These are phyloP conservation scores for Apostichopus japonicus DNA, from an alignment of 35 echinoderm and acorn worm genomes.

Conservation along the genomic window DNA sequence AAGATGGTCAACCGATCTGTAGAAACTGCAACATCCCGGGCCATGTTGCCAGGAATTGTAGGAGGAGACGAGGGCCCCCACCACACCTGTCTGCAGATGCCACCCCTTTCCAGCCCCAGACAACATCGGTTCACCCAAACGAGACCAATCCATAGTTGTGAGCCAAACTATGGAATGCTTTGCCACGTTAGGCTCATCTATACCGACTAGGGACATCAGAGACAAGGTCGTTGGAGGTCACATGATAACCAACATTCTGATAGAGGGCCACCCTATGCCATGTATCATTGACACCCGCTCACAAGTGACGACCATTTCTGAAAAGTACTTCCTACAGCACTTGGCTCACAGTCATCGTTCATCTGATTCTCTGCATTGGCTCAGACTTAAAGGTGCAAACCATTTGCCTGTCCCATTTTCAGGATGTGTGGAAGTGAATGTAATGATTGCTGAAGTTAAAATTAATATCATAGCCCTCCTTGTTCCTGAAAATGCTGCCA, in stretches of 20 bases:
- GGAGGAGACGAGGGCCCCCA: neutral
- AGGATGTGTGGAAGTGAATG: too few species aligned
- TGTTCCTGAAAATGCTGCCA: too few species aligned
- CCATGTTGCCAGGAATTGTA: constrained; percentile 12
- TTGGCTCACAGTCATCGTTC: neutral
- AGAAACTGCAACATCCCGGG: constrained; percentile 21
- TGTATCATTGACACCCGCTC: constrained; percentile 37
- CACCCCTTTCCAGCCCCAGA: neutral
- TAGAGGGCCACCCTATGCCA: neutral
- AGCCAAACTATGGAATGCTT: too few species aligned
- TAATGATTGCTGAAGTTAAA: too few species aligned
- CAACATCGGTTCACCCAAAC: neutral
- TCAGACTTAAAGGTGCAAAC: constrained; percentile 14
- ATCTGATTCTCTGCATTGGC: neutral
- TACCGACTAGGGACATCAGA: too few species aligned
- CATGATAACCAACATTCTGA: neutral
- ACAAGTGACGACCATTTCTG: constrained; percentile 28
- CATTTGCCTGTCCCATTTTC: too few species aligned
- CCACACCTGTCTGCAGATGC: neutral
- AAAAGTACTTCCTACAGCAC: neutral
- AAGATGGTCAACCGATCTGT: constrained; percentile 11
- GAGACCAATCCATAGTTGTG: neutral
- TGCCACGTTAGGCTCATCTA: too few species aligned
- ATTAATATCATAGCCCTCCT: too few species aligned
- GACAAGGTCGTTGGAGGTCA: constrained; percentile 34